Base-by-base conservation (phyloP, 2,888 invertebrate genomes). In the Hirtodrosophila trivittata region DNA sequence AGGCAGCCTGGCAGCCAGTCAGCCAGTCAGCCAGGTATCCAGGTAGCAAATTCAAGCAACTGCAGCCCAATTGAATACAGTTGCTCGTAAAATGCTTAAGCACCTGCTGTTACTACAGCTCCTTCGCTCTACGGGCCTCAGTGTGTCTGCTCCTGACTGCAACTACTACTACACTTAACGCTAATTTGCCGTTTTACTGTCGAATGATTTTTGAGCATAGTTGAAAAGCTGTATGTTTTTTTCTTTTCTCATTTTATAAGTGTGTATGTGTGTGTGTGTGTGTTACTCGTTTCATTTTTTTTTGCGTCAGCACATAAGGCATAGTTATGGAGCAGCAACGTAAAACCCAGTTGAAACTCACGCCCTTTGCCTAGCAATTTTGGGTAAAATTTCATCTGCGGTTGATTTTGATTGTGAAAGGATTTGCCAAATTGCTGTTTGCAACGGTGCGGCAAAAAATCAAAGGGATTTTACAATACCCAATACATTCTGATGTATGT, bases 341-440 rank as follows among this genome's bases (percentile, higher is more conserved):
- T 33, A 45, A 26, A 38, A 14, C 38, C 14, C 60, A 30, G 49
- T 35, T 49, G 45, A 16, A 37, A n/a, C 73, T 72, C 68, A 55
- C 69, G 54, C 74, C 28, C 51, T 73, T 62, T 52, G 70, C 69
- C 51, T 70, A 71, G 64, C 77, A 72, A 66, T 77, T 73, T 77
- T 67, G 80, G 84, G 74, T 56, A 77, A 86, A 81, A 83, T 86
- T 86, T 86, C 86, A 87, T 87, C 88, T 88, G 88, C 77, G 89
- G 88, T 88, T 88, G 89, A 88, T 86, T 88, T 88, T 88, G 87
- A 88, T 88, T 88, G 88, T 88, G 86, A 88, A 88, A 87, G 88
- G 88, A 88, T 88, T 88, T 88, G 73, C 77, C 78, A 87, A 88
- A 88, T 89, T 88, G 87, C 87, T 88, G 88, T 83, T 86, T 86